Base-by-base conservation (phyloP, 2,888 invertebrate genomes). In the Zonitis immaculata region DNA sequence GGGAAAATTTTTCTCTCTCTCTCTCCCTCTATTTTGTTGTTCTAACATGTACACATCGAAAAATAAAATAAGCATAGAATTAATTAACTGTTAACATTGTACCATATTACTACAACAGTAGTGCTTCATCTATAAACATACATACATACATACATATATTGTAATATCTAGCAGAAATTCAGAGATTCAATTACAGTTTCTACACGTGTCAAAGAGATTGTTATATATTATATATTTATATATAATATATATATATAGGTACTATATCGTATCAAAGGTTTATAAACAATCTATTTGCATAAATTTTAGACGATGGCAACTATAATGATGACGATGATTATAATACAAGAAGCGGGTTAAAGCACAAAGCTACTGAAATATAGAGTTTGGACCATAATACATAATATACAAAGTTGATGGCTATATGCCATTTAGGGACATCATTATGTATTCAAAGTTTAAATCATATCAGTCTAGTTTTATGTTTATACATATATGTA, bases 401-500 rank as follows among this genome's bases (percentile, higher is more conserved):
- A n/a, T n/a, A n/a, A n/a, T 39, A 14, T 6, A 2, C 4, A 14
- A 20, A 5, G 3, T 64, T 64, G 64, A 64, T 64, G 61, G 61
- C 60, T 60, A 64, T 64, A 61, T 20, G 11, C 11, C 9, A 5
- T 39, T 39, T 20, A 20, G 5, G 59, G 46, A 52, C 35, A 43
- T 52, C 42, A 39, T n/a, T 44, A 28, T 27, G n/a, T n/a, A n/a
- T n/a, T n/a, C n/a, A n/a, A 53, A 59, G 56, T 58, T 60, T 62
- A 60, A 60, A 60, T 63, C 56, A 59, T 57, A 60, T 59, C 44
- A 49, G 50, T 28, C 51, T 39, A 51, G 54, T 54, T 56, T 43
- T 51, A 47, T 50, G 56, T 51, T 57, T 60, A 60, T 56, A 47
- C 52, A 53, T 50, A 49, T 59, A 60, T 62, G 59, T 63, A 62